A percentile compares a stretch with the other conserved stretches of the same genome.
Conservation (phyloP, 2,797 vertebrate species). For the Epinephelus malabaricus region DNA sequence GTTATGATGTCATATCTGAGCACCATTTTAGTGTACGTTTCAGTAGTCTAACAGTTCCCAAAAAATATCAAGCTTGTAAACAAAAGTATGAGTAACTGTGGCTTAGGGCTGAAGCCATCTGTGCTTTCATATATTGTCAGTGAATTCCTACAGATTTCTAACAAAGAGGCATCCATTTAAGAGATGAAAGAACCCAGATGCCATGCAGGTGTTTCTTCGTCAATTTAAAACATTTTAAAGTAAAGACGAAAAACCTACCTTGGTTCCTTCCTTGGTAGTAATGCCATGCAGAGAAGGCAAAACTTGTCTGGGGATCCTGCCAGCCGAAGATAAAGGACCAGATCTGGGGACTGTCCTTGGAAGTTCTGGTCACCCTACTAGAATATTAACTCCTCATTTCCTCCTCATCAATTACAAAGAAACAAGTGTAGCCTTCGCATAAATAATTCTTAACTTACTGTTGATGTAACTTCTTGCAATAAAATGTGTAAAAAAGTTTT, state of each 20-base stretch:
- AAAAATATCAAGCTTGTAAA: neutral
- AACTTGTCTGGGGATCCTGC: slow-evolving; percentile 6
- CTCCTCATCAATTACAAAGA: slow-evolving; percentile 21
- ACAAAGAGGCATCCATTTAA: neutral
- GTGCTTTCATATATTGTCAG: neutral
- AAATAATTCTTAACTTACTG: neutral
- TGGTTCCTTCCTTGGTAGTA: neutral
- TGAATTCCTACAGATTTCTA: neutral
- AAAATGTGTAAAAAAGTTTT: neutral
- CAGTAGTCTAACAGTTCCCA: no score
- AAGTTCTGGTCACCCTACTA: slow-evolving; percentile 18
- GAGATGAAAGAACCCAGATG: neutral
- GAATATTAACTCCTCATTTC: slow-evolving; percentile 22
- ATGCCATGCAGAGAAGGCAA: slow-evolving; percentile 10
- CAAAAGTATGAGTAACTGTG: neutral
- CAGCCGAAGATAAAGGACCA: slow-evolving; percentile 28
- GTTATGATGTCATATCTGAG: no score
- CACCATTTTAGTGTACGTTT: no score
- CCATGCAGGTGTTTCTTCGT: neutral
- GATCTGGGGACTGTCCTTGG: slow-evolving; percentile 16
- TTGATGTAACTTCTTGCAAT: slow-evolving; percentile 11
- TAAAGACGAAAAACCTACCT: neutral
- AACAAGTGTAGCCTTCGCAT: neutral
- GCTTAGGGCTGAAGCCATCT: neutral
- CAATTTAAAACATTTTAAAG: neutral